phyloP scores from a whole-genome alignment of 2,797 vertebrate genomes.

The Peromyscus eremicus region DNA sequence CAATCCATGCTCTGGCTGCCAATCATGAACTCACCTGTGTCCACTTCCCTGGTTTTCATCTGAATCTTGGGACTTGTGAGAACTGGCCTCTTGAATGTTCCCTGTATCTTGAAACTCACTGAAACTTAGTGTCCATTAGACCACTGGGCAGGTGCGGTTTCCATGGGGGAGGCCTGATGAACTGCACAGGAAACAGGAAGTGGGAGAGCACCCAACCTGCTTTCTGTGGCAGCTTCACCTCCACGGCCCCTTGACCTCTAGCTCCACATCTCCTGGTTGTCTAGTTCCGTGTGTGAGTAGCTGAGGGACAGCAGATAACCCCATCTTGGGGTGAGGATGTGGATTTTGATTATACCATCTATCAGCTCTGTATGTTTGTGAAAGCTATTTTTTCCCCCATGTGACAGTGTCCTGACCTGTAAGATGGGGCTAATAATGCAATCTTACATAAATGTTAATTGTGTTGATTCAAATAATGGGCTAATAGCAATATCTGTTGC shows the following conservation, averaged over 20 bases:
- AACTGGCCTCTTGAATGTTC: fast-evolving
- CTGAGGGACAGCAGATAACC: neutral
- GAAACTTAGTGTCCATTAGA: neutral
- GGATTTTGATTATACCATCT: neutral
- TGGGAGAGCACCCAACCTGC: neutral
- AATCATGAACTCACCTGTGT: fast-evolving
- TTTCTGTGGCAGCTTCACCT: neutral
- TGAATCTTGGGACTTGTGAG: no score
- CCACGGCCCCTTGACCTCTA: fast-evolving
- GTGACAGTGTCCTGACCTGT: neutral
- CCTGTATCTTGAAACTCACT: fast-evolving
- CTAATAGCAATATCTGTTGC: neutral
- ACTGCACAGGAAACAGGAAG: neutral
- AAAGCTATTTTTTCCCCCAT: no score
- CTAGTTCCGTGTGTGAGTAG: no score
- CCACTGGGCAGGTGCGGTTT: fast-evolving
- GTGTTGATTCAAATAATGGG: neutral
- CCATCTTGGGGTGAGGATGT: no score
- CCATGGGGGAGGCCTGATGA: neutral
- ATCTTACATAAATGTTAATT: neutral
- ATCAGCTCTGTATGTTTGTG: neutral
- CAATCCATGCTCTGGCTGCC: fast-evolving
- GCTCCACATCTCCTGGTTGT: fast-evolving
- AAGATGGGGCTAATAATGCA: neutral
- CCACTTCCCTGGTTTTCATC: fast-evolving